A percentile compares a stretch with the other conserved stretches of the same genome.
These are phyloP conservation scores for Crotalus tigris DNA, from an alignment of 2,113 vertebrate genomes.

Conservation along the genomic window DNA sequence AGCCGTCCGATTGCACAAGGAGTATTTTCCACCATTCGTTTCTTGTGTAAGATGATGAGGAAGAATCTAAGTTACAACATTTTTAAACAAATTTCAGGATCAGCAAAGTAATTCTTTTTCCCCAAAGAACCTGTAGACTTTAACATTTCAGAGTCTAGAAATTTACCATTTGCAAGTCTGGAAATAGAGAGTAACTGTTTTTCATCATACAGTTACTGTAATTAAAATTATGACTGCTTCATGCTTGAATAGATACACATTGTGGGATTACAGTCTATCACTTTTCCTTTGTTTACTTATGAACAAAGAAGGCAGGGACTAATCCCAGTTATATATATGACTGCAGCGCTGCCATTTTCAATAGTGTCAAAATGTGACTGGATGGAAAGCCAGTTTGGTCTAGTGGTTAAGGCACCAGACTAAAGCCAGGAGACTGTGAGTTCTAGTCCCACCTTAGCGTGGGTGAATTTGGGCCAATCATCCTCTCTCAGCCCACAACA, in stretches of 20 bases:
- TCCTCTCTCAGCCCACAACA: not conserved
- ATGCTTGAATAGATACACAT: not conserved
- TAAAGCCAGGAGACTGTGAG: not conserved
- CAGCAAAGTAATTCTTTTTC: not conserved
- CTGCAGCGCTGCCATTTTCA: not conserved
- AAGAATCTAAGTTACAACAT: not conserved
- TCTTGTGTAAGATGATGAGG: not conserved
- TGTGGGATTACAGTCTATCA: not conserved
- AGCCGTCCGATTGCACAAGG: not conserved
- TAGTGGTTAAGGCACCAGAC: not conserved
- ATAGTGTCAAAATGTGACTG: not conserved
- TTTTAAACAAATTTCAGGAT: not conserved
- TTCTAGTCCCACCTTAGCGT: not conserved
- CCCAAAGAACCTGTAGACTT: not conserved
- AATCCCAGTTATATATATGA: not conserved
- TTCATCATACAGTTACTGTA: not conserved
- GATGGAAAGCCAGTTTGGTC: not conserved
- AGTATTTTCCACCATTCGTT: not conserved
- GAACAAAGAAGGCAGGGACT: not conserved
- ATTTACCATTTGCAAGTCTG: not conserved
- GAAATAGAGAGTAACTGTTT: not conserved
- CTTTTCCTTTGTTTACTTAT: not conserved
- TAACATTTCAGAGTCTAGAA: not conserved
- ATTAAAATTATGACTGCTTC: not conserved
- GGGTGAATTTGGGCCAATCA: not conserved